Evolutionary conservation across 2,888 invertebrate species (phyloP), one percentile per base, ranked within the genome.

Genomic region (Oscheius sp.): DNA sequence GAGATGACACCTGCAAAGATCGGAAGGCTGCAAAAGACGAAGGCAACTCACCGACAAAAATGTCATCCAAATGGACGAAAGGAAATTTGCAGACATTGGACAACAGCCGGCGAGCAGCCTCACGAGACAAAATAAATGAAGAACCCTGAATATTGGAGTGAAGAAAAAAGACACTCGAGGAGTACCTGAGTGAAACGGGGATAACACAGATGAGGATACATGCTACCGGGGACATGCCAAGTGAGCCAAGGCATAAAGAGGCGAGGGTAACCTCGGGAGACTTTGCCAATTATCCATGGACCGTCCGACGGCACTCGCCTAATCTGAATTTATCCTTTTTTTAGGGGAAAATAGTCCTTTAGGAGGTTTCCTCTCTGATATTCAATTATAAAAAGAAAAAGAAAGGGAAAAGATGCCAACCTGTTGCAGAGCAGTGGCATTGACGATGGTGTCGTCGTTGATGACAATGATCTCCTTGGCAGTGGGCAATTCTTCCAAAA

Each of bases 391-490:
- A n/a, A n/a, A n/a, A n/a, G 66, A 49, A 1, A 25, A 27, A 43
- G 9, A 53, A 68, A 52, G 1, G 35, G 25, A 52, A 52, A 59
- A 76, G 73, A 49, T 1, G n/a, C n/a, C n/a, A n/a, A 83, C 81
- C 73, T 83, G 74, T 73, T 79, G 74, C 55, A 87, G 63, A 49
- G 85, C 84, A 13, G 86, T 84, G 3, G 80, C 81, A 68, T 87
- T 88, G 18, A 87, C 86, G 45, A 87, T 87, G 43, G 86, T 86
- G 74, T 87, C 87, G 56, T 88, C 84, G 74, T 84, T 84, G 49
- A 81, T 78, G 45, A 84, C 83, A 23, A 84, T 78, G 52, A 84
- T 81, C 72, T 84, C 79, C n/a, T 79, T 74, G 21, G 80, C 76
- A 1, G 75, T 72, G 2, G 79, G 79, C 18, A 80, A 66, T 52